Evolutionary conservation across 2,113 vertebrate species (phyloP), one percentile per base, ranked within the genome.

Genomic region (Etheostoma cragini): DNA sequence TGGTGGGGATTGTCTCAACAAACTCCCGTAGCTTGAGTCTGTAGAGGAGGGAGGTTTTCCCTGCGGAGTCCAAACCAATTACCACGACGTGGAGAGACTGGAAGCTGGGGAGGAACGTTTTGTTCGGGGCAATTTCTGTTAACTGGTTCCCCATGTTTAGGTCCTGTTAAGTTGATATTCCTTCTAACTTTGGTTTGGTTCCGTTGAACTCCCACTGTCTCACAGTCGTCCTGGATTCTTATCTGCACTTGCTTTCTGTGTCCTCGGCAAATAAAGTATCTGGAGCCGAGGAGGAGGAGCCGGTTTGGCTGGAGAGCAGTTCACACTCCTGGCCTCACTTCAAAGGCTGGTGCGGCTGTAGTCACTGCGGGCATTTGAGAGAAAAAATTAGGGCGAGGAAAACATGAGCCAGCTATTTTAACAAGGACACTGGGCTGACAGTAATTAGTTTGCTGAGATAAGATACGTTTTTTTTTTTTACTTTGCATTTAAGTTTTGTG

Each of bases 21-120:
- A 97, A 97, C 87, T 97, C 96, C 65, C 88, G 88, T 80, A 97
- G 94, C 87, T 96, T 96, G 24, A 97, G 95, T 8, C 95, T 88
- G 79, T 97, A 97, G 24, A 97, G 93, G 35, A 96, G 91, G 0
- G 96, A 92, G 8, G 96, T 97, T 84, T 97, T 97, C 14, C 96
- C 96, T 0, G 96, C 94, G 0, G 93, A 93, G 87, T 97, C 96
- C 87, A 97, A 75, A 17, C 96, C 96, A 1, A 96, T 91, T 62
- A 96, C 94, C 46, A 95, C 96, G 0, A 96, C 91, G 0, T 97
- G 96, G 35, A 96, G 35, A 0, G 95, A 91, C 86, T 96, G 95
- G 63, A 95, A 92, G 62, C 83, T 91, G 2, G 95, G 94, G 79
- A 96, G 78, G 76, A 96, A 95, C 0, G 92, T 73, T 15, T 86